Evolutionary conservation across 2,113 vertebrate genomes (phyloP), one percentile per base, ranked within the genome.

Genomic region (Acanthisitta chloris): DNA sequence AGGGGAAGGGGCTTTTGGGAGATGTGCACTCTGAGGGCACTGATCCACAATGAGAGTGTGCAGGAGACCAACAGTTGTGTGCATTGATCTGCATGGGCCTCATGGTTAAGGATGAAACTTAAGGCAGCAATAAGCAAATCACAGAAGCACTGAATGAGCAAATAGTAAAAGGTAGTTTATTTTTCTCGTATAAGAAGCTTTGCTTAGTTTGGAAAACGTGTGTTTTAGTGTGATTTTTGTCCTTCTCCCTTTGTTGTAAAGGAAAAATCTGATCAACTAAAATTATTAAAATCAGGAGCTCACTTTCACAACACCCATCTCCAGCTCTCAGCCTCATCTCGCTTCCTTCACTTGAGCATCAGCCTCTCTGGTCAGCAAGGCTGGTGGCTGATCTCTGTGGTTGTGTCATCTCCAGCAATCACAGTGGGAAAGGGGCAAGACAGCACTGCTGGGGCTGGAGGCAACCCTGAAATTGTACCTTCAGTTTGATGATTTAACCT

Each of bases 391-490:
- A 49, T 87, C 42, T 25, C 28, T 1, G 2, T 61, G 14, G 25
- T 59, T 38, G 31, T 81, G 58, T 25, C 28, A 34, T 28, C 51
- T 49, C 34, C 62, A 65, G 45, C 36, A 77, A 4, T 40, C 26
- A 25, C 36, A 49, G 12, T 2, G 0, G 36, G 40, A 18, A 79
- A 38, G 69, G 28, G 73, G 28, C 13, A 58, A 17, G 15, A 62
- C 6, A 0, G 1, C 0, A 1, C n/a, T 52, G 17, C 19, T 59
- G 61, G 43, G 10, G 21, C 2, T 0, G 19, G 19, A 25, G 5
- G 7, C 17, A 66, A 40, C n/a, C 14, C 16, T 80, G 52, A 86
- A 79, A 65, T 2, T 28, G 7, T 13, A 59, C 40, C 57, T 90
- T 59, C 31, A 8, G 12, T 69, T 82, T 54, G 24, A 69, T 69